Conservation (phyloP, 64 coral and sea anemone species). For the Porites australiensis region DNA sequence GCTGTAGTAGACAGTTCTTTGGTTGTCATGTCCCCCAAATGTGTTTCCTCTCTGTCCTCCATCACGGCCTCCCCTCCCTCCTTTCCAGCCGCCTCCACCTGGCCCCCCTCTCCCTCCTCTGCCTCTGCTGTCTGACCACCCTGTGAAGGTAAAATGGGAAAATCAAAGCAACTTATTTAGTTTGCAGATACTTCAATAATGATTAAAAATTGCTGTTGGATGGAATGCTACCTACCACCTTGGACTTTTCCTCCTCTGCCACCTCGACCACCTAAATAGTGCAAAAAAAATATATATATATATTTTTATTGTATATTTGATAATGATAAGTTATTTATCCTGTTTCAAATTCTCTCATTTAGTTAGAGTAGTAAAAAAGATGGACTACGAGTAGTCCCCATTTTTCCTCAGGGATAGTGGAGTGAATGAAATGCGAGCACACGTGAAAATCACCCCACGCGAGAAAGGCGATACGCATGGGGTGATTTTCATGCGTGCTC, state of each 20-base stretch:
- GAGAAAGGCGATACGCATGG: too few relatives aligned
- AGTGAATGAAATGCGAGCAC: too few relatives aligned
- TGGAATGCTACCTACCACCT: slow-evolving; percentile 49
- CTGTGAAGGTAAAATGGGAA: background rate
- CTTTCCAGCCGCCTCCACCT: slow-evolving; percentile 19
- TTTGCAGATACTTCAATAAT: background rate
- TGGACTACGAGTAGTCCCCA: too few relatives aligned
- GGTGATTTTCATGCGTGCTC: too few relatives aligned
- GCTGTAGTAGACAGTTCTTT: slow-evolving; percentile 80
- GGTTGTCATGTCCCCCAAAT: slow-evolving; percentile 16
- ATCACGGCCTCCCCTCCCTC: slow-evolving; percentile 47
- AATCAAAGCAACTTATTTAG: background rate
- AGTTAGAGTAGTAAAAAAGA: too few relatives aligned
- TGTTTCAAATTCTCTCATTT: too few relatives aligned
- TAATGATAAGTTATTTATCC: too few relatives aligned
- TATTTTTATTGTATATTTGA: too few relatives aligned
- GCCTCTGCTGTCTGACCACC: background rate
- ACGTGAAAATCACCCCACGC: too few relatives aligned
- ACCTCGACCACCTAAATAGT: slow-evolving; percentile 73
- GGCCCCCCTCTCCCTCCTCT: slow-evolving; percentile 19
- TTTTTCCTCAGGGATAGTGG: too few relatives aligned
- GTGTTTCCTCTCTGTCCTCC: slow-evolving; percentile 33
- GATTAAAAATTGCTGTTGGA: too few relatives aligned
- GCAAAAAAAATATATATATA: background rate
- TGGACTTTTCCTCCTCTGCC: slow-evolving; percentile 84